Evolutionary conservation across 2,113 vertebrate genomes (phyloP), one percentile per base, ranked within the genome.

Genomic region (Pluvialis apricaria): DNA sequence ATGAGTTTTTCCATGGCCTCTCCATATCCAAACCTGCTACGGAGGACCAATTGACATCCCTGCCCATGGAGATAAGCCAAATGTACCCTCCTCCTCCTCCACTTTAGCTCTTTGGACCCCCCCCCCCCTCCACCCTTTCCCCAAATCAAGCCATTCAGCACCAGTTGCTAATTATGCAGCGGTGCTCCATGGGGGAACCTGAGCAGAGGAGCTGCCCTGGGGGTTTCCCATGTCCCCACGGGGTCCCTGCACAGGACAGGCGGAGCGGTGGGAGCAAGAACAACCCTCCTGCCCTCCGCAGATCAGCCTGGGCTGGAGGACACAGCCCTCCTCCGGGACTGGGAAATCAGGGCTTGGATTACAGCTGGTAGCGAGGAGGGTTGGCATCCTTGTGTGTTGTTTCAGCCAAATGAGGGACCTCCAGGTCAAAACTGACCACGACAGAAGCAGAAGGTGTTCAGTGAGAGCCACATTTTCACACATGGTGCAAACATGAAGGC

Each of bases 141-240:
- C 61, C 8, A 5, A 11, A 15, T 44, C 5, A 45, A 9, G 2
- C 8, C 13, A 1, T 36, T 49, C 6, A 2, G 19, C 26, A 40
- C 34, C 0, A 0, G 29, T 8, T 18, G 10, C 16, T 26, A 5
- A 47, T 65, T 20, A 36, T 31, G 25, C 68, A 42, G 45, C 2
- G 0, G 20, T 5, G 26, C 21, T 49, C 2, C 1, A 18, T 34
- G 49, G 25, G 11, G 19, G 3, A 73, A 88, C 54, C 40, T 4
- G 29, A 91, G 80, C 21, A 58, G 65, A 17, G 28, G 5, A 60
- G 3, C 38, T 49, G 25, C 31, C 14, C 10, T 1, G 12, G 15
- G 6, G 44, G 9, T 5, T 14, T 47, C 49, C 52, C n/a, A 13
- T 10, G 15, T 44, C 61, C n/a, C 31, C 60, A 34, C 22, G 1